These are phyloP conservation scores for Acrobasis repandana DNA, from an alignment of 2,888 invertebrate genomes.

Conservation along the genomic window DNA sequence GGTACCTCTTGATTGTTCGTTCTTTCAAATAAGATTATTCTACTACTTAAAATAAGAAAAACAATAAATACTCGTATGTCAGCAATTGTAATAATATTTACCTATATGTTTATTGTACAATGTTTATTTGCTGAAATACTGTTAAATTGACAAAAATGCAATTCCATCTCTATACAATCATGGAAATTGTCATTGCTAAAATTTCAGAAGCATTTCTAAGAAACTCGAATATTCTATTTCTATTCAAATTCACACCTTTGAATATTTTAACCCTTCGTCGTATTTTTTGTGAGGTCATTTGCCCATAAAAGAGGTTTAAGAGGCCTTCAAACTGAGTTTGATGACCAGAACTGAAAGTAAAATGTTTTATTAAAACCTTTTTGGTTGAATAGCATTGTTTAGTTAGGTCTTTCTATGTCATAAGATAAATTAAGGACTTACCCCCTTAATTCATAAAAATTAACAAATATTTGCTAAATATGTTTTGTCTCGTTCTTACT, in stretches of 20 bases:
- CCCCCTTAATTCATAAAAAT: no score
- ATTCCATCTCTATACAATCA: not conserved
- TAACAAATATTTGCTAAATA: no score
- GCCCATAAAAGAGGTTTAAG: conserved; percentile 3
- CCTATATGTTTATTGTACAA: no score
- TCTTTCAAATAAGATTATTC: no score
- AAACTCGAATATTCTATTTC: not conserved
- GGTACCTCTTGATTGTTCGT: no score
- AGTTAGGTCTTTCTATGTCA: no score
- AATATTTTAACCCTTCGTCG: conserved; percentile 11
- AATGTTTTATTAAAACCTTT: not conserved
- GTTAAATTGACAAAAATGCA: not conserved
- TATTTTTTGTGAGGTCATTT: conserved; percentile 1
- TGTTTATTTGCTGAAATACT: not conserved
- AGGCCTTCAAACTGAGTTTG: conserved; percentile 4
- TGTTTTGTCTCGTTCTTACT: no score
- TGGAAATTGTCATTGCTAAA: not conserved
- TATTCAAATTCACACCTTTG: conserved; percentile 14
- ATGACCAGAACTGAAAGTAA: not conserved
- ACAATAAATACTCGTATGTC: no score
- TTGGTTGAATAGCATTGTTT: no score
- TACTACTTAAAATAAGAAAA: no score
- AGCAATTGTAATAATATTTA: no score
- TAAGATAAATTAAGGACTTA: no score
- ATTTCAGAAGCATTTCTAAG: not conserved